Conservation (phyloP, 2,113 vertebrate species). For the Tachuris rubrigastra region DNA sequence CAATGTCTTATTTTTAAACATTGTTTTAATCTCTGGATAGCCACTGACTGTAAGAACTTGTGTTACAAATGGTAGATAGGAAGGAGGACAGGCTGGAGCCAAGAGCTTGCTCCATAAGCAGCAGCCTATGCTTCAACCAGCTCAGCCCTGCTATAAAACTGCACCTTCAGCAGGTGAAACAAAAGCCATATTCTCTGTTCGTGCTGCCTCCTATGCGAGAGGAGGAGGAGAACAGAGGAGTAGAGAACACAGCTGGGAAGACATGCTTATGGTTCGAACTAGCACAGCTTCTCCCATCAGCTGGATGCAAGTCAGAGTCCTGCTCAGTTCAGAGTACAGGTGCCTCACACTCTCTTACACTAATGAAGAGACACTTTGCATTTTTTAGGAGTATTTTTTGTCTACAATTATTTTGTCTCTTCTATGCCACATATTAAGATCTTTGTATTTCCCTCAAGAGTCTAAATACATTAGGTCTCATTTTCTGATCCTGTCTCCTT, state of each 20-base stretch:
- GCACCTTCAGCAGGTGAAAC: background rate
- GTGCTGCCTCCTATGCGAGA: background rate
- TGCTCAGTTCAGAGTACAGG: background rate
- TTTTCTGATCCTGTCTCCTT: background rate
- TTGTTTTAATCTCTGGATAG: background rate
- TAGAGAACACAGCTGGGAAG: background rate
- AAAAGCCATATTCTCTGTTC: background rate
- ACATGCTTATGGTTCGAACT: background rate
- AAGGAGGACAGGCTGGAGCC: background rate
- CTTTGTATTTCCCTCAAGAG: background rate
- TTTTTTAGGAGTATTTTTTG: background rate
- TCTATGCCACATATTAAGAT: background rate
- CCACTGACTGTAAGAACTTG: background rate
- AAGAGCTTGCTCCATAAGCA: rapidly evolving
- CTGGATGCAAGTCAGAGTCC: background rate
- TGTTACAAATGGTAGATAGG: background rate
- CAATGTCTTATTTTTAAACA: background rate
- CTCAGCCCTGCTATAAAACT: background rate
- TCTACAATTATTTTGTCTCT: background rate
- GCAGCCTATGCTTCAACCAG: background rate
- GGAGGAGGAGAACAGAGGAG: background rate
- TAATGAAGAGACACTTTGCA: background rate
- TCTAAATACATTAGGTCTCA: background rate
- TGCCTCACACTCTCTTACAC: background rate
- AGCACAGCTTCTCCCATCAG: background rate